Base-by-base conservation (phyloP, 2,888 invertebrate genomes). In the Tricholauxania praeusta region DNA sequence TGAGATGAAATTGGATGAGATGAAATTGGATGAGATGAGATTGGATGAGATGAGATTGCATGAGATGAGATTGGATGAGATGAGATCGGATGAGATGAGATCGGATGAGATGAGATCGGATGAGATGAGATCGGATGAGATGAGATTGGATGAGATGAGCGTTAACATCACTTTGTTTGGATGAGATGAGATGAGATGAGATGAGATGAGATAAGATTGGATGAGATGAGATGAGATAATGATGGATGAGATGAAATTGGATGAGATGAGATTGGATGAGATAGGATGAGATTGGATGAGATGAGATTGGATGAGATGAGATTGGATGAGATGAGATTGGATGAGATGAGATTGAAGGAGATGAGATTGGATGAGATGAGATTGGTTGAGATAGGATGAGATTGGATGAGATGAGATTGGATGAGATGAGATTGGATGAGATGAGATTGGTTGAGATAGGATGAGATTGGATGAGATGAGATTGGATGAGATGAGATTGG, bases 281-380 rank as follows among this genome's bases (percentile, higher is more conserved):
- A 19, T n/a, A 6, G 3, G 17, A 19, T 55, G 19, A 55, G 7
- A 19, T 17, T 1, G 3, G 55, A 10, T 55, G 32, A 59, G 12
- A 32, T 19, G 14, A 22, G 12, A 7, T 6, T 19, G 19, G 17
- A 17, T 63, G 48, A 60, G 60, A 39, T 60, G 39, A 32, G 60
- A 39, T 60, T 12, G 32, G 60, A n/a, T 60, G 39, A 60, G 60
- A 12, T 60, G 39, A 60, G 60, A 22, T 60, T 22, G 48, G 64
- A n/a, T 48, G 49, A 64, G 64, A n/a, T 48, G 51, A 64, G 51
- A 51, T 51, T 12, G 19, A 19, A 51, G 8, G 19, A 51, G 51
- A 22, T 17, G 51, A 64, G 49, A 51, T 7, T 28, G 12, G 28
- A 49, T 19, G 51, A 22, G 51, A 51, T 19, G 22, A 64, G 49